phyloP scores from a whole-genome alignment of 2,797 vertebrate genomes.

The Hoplostethus mediterraneus region DNA sequence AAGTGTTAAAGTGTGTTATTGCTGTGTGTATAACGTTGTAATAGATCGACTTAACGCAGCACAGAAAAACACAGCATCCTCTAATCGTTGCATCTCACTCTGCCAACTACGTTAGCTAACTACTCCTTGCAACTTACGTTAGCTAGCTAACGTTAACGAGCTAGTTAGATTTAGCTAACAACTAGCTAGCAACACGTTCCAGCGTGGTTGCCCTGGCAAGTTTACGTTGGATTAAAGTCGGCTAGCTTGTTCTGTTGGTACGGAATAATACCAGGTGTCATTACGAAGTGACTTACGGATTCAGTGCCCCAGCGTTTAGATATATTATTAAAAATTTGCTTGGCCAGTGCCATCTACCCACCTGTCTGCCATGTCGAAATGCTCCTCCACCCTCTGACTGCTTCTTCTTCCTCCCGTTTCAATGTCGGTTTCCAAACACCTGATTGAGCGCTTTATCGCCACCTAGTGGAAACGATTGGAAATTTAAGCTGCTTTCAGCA shows the following conservation, averaged over 20 bases:
- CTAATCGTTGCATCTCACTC: rapidly evolving
- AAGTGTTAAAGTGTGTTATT: too few relatives aligned
- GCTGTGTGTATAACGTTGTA: rapidly evolving
- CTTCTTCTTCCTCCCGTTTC: background rate
- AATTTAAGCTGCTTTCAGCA: background rate
- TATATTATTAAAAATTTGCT: background rate
- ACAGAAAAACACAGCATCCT: background rate
- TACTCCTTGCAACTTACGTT: slow-evolving; percentile 36
- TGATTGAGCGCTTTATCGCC: background rate
- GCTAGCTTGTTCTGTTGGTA: background rate
- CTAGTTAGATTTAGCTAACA: slow-evolving; percentile 32
- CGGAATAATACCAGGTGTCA: rapidly evolving
- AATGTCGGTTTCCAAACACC: background rate
- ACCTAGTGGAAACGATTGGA: background rate
- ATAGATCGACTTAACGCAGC: rapidly evolving
- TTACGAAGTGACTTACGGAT: background rate
- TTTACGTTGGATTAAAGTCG: slow-evolving; percentile 1
- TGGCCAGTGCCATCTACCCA: slow-evolving; percentile 40
- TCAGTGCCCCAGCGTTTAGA: rapidly evolving
- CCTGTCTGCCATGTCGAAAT: slow-evolving; percentile 67
- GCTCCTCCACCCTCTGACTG: slow-evolving; percentile 45
- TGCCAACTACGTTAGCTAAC: slow-evolving; percentile 11
- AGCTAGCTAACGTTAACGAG: slow-evolving; percentile 31
- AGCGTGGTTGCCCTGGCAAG: slow-evolving; percentile 47
- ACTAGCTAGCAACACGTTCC: slow-evolving; percentile 59